Conservation (phyloP, 1,140 invertebrate species). For the Aricia agestis region DNA sequence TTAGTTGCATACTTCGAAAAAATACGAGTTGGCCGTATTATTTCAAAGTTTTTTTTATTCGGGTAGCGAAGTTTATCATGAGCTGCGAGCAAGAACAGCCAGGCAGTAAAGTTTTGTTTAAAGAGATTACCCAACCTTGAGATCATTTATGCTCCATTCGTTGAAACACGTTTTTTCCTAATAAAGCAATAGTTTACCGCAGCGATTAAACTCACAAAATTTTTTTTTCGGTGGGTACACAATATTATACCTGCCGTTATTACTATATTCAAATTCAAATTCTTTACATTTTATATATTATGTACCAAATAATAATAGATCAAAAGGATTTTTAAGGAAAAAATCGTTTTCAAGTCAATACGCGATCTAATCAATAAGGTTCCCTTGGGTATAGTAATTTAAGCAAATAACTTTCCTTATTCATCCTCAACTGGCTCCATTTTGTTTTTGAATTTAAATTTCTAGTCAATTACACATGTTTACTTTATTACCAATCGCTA, state of each 20-base stretch:
- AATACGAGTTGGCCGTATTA: not conserved
- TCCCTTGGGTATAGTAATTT: constrained; percentile 61
- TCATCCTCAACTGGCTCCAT: constrained; percentile 18
- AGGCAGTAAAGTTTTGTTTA: no score
- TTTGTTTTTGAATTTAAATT: constrained; percentile 45
- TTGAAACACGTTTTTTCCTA: no score
- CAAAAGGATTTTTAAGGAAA: not conserved
- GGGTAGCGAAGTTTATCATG: not conserved
- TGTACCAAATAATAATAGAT: no score
- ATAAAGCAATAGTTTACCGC: no score
- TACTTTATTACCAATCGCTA: not conserved
- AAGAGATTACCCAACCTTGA: no score
- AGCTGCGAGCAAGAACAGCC: not conserved
- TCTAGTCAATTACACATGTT: constrained; percentile 31
- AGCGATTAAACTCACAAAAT: no score
- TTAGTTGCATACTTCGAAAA: constrained; percentile 18
- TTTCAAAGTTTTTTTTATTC: not conserved
- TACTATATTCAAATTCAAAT: no score
- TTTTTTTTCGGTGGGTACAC: no score
- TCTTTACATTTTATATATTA: no score
- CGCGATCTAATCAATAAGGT: constrained; percentile 61
- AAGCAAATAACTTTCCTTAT: constrained; percentile 58
- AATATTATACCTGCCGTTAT: no score
- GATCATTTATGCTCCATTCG: no score
- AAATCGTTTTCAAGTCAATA: constrained; percentile 33